Base-by-base conservation (phyloP, 2,797 vertebrate genomes). In the Sebastes nivosus region DNA sequence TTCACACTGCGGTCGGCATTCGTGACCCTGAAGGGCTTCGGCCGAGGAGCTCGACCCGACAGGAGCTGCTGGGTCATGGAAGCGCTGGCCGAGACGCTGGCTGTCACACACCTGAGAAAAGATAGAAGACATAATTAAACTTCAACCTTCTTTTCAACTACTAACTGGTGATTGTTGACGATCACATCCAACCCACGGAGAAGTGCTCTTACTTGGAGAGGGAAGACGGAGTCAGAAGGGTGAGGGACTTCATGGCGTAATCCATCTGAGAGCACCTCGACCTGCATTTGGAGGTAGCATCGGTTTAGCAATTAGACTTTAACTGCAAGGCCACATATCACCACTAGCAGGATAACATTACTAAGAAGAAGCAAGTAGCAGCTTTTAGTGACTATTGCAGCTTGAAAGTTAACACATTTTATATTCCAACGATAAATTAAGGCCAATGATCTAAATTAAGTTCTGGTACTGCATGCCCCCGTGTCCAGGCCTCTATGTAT, bases 241-340 rank as follows among this genome's bases (percentile, higher is more conserved):
- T 96, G 81, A 99, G 93, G 10, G 97, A 98, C 92, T 96, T 97
- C 95, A 95, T 97, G n/a, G 97, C 97, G 0, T 97, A 97, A 75
- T 98, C 97, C 98, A 99, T 98, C 61, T 77, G 68, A 72, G 27
- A 55, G 64, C 38, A 46, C 32, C 61, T 66, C 77, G 29, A 75
- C 77, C 85, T 89, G 80, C 10, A 20, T 14, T 42, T 50, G 27
- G 18, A 68, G 81, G 29, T 1, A 82, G 63, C 24, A 61, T 54
- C 38, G 60, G 54, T 83, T 81, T 64, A 81, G 22, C 30, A 58
- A 30, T 25, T 22, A 29, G 27, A 71, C 11, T 24, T 24, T 24
- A 24, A 24, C 20, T 36, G 20, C 2, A 36, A 55, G 6, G 22
- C 1, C 58, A 50, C 18, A 50, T 6, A 22, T 58, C 38, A 34